These are phyloP conservation scores for Coleophora flavipennella DNA, from an alignment of 2,888 invertebrate genomes.

Conservation along the genomic window DNA sequence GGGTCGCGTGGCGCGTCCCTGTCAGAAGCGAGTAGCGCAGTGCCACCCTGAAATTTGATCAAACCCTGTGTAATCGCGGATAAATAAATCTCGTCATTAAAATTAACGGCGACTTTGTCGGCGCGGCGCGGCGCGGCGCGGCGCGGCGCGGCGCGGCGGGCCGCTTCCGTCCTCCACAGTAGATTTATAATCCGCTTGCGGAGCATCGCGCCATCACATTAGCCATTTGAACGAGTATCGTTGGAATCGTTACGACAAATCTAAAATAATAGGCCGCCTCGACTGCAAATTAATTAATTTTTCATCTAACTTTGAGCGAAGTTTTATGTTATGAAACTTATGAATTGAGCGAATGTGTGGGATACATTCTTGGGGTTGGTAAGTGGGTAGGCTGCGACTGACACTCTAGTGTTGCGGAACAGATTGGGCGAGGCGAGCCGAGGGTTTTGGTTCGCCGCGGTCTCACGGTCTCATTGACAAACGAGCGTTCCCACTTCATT, in stretches of 20 bases:
- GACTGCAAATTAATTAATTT: not conserved
- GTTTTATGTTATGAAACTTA: not conserved
- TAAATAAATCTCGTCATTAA: slow-evolving; percentile 63
- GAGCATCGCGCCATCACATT: slow-evolving; percentile 39
- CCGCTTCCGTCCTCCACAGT: slow-evolving; percentile 52
- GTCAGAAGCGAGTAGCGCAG: not conserved
- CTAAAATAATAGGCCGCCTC: not conserved
- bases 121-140: too few relatives aligned
- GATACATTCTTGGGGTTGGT: slow-evolving; percentile 6
- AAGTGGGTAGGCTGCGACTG: slow-evolving; percentile 27
- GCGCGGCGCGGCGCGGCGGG: too few relatives aligned
- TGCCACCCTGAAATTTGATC: slow-evolving; percentile 47
- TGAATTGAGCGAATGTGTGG: not conserved
- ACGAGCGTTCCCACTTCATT: slow-evolving; percentile 64
- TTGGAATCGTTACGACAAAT: slow-evolving; percentile 26
- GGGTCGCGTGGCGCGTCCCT: too few relatives aligned
- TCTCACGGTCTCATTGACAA: slow-evolving; percentile 59
- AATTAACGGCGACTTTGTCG: slow-evolving; percentile 49
- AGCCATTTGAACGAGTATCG: slow-evolving; percentile 38
- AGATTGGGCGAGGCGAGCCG: slow-evolving; percentile 42
- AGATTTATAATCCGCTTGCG: slow-evolving; percentile 58
- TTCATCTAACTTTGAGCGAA: not conserved
- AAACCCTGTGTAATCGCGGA: slow-evolving; percentile 52
- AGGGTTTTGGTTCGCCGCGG: slow-evolving; percentile 37
- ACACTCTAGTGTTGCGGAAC: slow-evolving; percentile 39